A percentile compares a stretch with the other conserved stretches of the same genome.
phyloP scores from a whole-genome alignment of 2,888 invertebrate species.

The Pristionchus japonicus region DNA sequence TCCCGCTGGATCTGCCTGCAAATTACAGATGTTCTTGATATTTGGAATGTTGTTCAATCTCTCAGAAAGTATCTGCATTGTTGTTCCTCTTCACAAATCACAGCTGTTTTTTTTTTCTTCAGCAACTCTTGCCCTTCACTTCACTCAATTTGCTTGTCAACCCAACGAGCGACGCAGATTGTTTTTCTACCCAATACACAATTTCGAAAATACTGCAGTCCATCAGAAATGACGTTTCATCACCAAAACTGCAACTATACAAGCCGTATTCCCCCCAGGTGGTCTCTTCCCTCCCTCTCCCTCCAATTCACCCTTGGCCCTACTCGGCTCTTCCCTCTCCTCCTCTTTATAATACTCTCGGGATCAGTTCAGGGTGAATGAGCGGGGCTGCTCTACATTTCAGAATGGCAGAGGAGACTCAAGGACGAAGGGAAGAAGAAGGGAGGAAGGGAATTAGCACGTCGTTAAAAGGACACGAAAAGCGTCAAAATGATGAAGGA shows the following conservation, averaged over 20 bases:
- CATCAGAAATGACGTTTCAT: background rate
- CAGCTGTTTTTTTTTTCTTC: background rate
- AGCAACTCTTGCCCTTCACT: background rate
- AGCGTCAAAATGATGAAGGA: background rate
- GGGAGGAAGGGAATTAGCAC: background rate
- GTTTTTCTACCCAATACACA: background rate
- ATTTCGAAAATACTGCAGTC: background rate
- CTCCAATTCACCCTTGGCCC: constrained; percentile 18
- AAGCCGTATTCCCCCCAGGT: background rate
- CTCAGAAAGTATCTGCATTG: background rate
- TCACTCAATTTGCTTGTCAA: constrained; percentile 4
- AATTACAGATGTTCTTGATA: background rate
- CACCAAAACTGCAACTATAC: constrained; percentile 3
- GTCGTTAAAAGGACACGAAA: constrained; percentile 20
- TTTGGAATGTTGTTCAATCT: background rate
- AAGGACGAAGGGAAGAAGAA: background rate
- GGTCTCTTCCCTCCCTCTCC: constrained; percentile 12
- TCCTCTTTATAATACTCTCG: constrained; percentile 11
- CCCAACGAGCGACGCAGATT: background rate
- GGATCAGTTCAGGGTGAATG: constrained; percentile 40
- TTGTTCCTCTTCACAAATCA: background rate
- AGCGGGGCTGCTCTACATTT: background rate
- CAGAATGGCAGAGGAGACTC: background rate
- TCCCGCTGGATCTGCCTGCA: constrained; percentile 62
- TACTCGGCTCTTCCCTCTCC: constrained; percentile 31